phyloP scores from a whole-genome alignment of 2,888 invertebrate genomes.

The Parthenolecanium corni region DNA sequence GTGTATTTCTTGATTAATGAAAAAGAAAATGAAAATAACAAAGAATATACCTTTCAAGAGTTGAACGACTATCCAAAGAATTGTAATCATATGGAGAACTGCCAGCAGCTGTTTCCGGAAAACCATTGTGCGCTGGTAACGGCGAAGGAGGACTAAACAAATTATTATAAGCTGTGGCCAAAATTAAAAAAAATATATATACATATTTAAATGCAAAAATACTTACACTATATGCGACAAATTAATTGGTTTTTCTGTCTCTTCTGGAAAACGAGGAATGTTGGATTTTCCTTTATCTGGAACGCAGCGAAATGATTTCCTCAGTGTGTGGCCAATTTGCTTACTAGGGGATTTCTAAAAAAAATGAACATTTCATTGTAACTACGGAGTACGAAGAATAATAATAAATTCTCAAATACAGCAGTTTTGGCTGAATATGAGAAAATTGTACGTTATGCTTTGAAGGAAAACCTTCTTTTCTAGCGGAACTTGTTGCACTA shows the following conservation, averaged over 20 bases:
- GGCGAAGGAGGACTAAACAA: slow-evolving; percentile 73
- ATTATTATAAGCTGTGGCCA: too few species aligned
- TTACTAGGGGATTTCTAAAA: slow-evolving; percentile 85
- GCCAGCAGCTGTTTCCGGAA: slow-evolving; percentile 55
- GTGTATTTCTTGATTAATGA: too few species aligned
- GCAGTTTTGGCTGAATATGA: background rate
- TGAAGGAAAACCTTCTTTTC: too few species aligned
- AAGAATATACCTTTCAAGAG: slow-evolving; percentile 45
- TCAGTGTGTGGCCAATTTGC: slow-evolving; percentile 88
- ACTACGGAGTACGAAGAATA: background rate
- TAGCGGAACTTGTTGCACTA: too few species aligned
- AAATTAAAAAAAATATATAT: slow-evolving; percentile 26
- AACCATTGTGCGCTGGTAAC: slow-evolving; percentile 84
- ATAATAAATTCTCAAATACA: background rate
- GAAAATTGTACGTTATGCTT: too few species aligned
- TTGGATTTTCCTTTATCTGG: slow-evolving; percentile 73
- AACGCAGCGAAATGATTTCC: slow-evolving; percentile 95
- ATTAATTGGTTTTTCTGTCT: slow-evolving; percentile 87
- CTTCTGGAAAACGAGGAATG: slow-evolving; percentile 82
- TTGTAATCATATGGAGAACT: slow-evolving; percentile 54
- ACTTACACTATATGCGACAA: slow-evolving; percentile 91
- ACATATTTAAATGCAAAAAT: slow-evolving; percentile 11
- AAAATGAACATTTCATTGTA: slow-evolving; percentile 11
- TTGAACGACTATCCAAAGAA: slow-evolving; percentile 58
- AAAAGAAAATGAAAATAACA: slow-evolving; percentile 3